Evolutionary conservation across 2,888 invertebrate genomes (phyloP), one percentile per base, ranked within the genome.

Genomic region (Crossocerus cetratus): DNA sequence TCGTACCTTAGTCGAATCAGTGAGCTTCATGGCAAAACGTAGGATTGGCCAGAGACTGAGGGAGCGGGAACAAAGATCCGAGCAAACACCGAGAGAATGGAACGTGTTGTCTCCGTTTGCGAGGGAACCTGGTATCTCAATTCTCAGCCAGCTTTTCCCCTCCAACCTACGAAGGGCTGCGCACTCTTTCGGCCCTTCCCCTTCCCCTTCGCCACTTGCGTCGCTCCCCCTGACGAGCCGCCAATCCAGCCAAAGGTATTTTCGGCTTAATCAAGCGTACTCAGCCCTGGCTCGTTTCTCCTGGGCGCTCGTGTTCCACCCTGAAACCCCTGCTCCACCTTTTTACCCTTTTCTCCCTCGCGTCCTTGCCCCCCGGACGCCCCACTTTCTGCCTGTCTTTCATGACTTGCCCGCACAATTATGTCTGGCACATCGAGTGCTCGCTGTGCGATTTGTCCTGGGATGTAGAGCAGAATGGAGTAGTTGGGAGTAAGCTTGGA

Each of bases 211-310:
- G 8, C 54, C 44, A 42, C 43, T 45, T 21, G 14, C 18, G 14
- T n/a, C 44, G 13, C 23, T 21, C 22, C 11, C 42, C 14, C 54
- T 20, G 54, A 54, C 32, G 32, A 20, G 14, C 49, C 42, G 45
- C 22, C 45, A 16, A 64, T 69, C 53, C 21, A 32, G 45, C 16
- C 58, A 44, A 55, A 65, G 59, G 54, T 68, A 77, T 81, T 82
- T 78, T 79, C 69, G 70, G 75, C 78, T 84, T 82, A 83, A 84
- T 83, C 81, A 84, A 83, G 71, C 74, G 72, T 65, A 65, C 22
- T 44, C 54, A 59, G 56, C 22, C 49, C 57, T 58, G 44, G 45
- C 13, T 64, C 63, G 57, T 69, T 77, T 56, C 49, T 55, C 65
- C 59, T 61, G 22, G 65, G 55, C 64, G 60, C 65, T 66, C 65